Evolutionary conservation across 2,888 invertebrate species (phyloP), one percentile per base, ranked within the genome.

Genomic region (Germaria angustata): DNA sequence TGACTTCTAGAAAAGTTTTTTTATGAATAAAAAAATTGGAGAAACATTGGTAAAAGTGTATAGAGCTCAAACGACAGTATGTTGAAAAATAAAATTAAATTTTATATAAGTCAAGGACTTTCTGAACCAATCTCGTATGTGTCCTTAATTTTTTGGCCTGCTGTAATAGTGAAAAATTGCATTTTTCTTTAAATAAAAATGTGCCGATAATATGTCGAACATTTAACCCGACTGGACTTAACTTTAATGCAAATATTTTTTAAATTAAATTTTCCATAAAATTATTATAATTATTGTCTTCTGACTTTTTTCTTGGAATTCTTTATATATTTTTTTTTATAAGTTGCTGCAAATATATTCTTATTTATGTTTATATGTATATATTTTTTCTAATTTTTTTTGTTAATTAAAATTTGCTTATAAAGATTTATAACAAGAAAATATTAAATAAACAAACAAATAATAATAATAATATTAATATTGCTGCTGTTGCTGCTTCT

Each of bases 301-400:
- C 4, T 39, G 11, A 17, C 8, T 61, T 13, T 41, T 17, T 11
- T 39, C 0, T 8, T 13, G 39, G 17, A 49, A 44, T 41, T 32
- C 8, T 32, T 32, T 55, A 15, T 28, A 41, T 28, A 53, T 22
- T 61, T 53, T 0, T 20, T 46, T 55, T 28, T 69, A 69, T 80
- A 57, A 81, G 71, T 81, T 81, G 81, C 81, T 81, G 81, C 81
- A 76, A 81, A 73, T 34, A 44, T 34, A 36, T 65, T 69, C 11
- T 46, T 44, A 15, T 57, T 71, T 46, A 22, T 2, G 0, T 34
- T 20, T n/a, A n/a, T n/a, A n/a, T n/a, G n/a, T n/a, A n/a, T n/a
- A n/a, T n/a, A n/a, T n/a, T n/a, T n/a, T n/a, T n/a, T n/a, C n/a
- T 44, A 55, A 53, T 46, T 36, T 15, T 0, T 34, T 53, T 73